A percentile compares a stretch with the other conserved stretches of the same genome.
phyloP scores from a whole-genome alignment of 2,888 invertebrate genomes.

The Tupiocoris notatus region DNA sequence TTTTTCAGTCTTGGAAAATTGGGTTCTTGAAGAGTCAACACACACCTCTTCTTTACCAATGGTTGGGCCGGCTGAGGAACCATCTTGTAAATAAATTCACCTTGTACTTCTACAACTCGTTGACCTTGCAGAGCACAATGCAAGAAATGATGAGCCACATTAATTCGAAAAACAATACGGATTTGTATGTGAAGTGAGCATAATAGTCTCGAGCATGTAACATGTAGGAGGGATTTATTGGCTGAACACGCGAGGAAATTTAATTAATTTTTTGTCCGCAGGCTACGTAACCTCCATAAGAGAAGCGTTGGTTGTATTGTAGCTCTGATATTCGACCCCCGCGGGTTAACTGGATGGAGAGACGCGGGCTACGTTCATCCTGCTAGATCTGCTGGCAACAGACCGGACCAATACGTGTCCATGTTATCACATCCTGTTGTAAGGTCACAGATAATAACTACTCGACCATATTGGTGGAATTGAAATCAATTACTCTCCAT shows the following conservation, averaged over 20 bases:
- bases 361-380: conserved; percentile 61
- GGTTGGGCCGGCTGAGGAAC: conserved; percentile 65
- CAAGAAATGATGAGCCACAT: conserved; percentile 59
- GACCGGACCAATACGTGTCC: conserved; percentile 54
- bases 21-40: conserved; percentile 63
- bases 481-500: too few relatives aligned
- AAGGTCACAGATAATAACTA: too few relatives aligned
- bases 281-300: conserved; percentile 65
- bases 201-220: too few relatives aligned
- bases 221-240: too few relatives aligned
- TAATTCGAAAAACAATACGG: conserved; percentile 59
- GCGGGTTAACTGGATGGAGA: conserved; percentile 57
- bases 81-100: conserved; percentile 68
- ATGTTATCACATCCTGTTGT: conserved; percentile 65
- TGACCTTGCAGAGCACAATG: conserved; percentile 61
- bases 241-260: too few relatives aligned
- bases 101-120: conserved; percentile 66
- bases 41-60: conserved; percentile 64
- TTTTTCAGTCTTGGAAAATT: conserved; percentile 60
- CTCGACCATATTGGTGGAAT: too few relatives aligned
- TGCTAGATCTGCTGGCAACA: conserved; percentile 56
- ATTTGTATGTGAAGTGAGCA: conserved; percentile 55
- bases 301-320: conserved; percentile 64
- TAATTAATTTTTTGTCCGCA: too few relatives aligned
- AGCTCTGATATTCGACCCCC: conserved; percentile 63